Evolutionary conservation across 2,888 invertebrate genomes (phyloP), one percentile per base, ranked within the genome.

Genomic region (Melieria crassipennis): DNA sequence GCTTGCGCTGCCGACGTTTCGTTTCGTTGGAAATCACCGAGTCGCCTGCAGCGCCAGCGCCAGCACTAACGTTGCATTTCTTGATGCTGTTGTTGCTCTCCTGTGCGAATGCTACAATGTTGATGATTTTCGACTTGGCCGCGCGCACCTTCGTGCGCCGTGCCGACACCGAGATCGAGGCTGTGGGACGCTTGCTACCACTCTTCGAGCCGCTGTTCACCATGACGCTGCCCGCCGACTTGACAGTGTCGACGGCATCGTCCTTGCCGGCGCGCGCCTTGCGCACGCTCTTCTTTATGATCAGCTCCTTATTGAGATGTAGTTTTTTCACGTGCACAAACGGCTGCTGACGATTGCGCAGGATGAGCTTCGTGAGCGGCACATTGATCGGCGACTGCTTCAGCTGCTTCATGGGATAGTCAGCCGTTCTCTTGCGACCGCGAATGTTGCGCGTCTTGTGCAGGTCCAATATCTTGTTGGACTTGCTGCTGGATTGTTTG

Each of bases 61-160:
- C 56, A 55, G 11, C 47, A 56, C 5, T 46, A 55, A 13, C 42
- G 6, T 52, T 52, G 42, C 52, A 30, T 30, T 45, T 62, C 56
- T 71, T 69, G 70, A n/a, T 42, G 16, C 58, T 47, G 43, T 6
- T 4, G 52, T 6, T 58, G 10, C 71, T 73, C 16, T 56, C 60
- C 63, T 70, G 71, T 7, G 67, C 72, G 60, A 76, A 50, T 47
- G 64, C 57, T 5, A 66, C 70, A 13, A 73, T 61, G 65, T 75
- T 70, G 9, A 71, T 55, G 0, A 64, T 62, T 13, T 71, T 75
- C n/a, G 73, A 72, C 61, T 75, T 74, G 47, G 71, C 58, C 48
- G 42, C 60, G 68, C 73, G 69, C 63, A 71, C 61, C 65, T 73
- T 75, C 10, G 72, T 57, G 47, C 69, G 71, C 50, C 73, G 72